These are phyloP conservation scores for Callitettix versicolor DNA, from an alignment of 1,140 invertebrate species.

Conservation along the genomic window DNA sequence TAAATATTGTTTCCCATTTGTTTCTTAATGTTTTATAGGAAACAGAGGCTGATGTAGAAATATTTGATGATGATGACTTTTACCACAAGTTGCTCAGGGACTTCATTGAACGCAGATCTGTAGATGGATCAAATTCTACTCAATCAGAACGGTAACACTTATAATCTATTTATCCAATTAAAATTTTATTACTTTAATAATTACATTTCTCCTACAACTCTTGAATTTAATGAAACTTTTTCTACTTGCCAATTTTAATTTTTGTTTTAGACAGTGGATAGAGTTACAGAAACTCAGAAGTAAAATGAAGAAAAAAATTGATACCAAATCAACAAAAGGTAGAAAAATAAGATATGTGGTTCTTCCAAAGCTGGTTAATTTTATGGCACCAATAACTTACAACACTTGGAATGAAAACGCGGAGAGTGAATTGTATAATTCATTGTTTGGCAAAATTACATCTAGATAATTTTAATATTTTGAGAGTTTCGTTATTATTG, in stretches of 20 bases:
- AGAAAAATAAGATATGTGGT: slow-evolving; percentile 81
- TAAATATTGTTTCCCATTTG: too few species aligned
- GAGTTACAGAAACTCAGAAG: slow-evolving; percentile 71
- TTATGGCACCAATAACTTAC: slow-evolving; percentile 73
- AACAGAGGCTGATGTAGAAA: slow-evolving; percentile 66
- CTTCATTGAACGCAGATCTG: slow-evolving; percentile 82
- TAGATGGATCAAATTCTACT: slow-evolving; percentile 68
- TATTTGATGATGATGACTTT: slow-evolving; percentile 95
- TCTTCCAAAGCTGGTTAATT: slow-evolving; percentile 84
- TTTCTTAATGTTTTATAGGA: slow-evolving; percentile 10
- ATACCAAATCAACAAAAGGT: slow-evolving; percentile 51
- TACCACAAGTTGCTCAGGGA: slow-evolving; percentile 88
- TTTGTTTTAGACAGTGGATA: slow-evolving; percentile 59
- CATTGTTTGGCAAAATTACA: slow-evolving; percentile 61
- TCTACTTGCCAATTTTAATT: too few species aligned
- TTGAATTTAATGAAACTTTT: background rate
- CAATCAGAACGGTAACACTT: slow-evolving; percentile 49
- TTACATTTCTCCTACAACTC: background rate
- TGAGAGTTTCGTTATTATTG: too few species aligned
- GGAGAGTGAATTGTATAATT: slow-evolving; percentile 69
- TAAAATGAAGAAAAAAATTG: slow-evolving; percentile 29
- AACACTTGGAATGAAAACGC: slow-evolving; percentile 64
- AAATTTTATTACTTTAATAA: too few species aligned
- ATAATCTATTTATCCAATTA: too few species aligned
- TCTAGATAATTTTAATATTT: too few species aligned